phyloP scores from a whole-genome alignment of 2,797 vertebrate species.

The Mastacembelus armatus region DNA sequence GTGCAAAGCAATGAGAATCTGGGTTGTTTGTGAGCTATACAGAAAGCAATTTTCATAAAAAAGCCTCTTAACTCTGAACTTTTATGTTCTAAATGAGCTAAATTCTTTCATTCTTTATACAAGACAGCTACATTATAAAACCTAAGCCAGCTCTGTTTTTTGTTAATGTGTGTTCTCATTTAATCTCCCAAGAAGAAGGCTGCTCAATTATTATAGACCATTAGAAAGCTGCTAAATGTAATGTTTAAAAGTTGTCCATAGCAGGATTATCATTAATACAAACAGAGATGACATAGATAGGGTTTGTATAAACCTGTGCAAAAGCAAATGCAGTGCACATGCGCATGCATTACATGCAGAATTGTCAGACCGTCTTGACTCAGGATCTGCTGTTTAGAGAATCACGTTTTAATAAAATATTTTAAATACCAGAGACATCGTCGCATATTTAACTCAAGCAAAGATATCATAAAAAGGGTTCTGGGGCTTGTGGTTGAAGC shows the following conservation, averaged over 20 bases:
- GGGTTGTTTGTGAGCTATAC: neutral
- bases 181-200: neutral
- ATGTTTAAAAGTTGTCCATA: conserved; percentile 5
- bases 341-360: too few species aligned
- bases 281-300: neutral
- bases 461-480: too few species aligned
- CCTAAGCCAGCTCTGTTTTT: neutral
- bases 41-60: conserved; percentile 1
- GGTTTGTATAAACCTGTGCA: too few species aligned
- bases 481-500: conserved; percentile 6
- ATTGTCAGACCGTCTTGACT: too few species aligned
- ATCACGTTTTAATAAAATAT: too few species aligned
- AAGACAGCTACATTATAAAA: neutral
- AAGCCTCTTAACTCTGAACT: neutral
- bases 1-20: neutral
- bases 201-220: neutral
- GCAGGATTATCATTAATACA: neutral
- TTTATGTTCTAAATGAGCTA: neutral
- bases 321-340: too few species aligned
- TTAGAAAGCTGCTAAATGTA: neutral
- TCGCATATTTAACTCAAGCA: too few species aligned
- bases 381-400: too few species aligned
- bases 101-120: conserved; percentile 7
- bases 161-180: neutral
- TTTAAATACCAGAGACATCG: too few species aligned